phyloP scores from a whole-genome alignment of 2,888 invertebrate genomes.

The Xestia c-nigrum region DNA sequence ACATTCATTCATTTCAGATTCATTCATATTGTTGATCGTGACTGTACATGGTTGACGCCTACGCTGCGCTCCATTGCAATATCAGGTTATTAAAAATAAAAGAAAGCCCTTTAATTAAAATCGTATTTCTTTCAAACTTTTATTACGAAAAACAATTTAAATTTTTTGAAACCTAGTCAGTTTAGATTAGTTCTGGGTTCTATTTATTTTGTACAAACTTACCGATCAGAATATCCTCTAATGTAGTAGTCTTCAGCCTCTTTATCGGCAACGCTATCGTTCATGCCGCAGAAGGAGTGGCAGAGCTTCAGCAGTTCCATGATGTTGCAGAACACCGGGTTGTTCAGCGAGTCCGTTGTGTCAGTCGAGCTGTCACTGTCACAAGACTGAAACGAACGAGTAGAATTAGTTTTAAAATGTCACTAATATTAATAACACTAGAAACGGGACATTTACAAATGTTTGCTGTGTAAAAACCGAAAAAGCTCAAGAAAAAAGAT shows the following conservation, averaged over 20 bases:
- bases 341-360: conserved; percentile 79
- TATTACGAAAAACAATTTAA: background rate
- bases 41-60: no score
- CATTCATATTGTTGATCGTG: no score
- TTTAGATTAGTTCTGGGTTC: background rate
- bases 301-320: conserved; percentile 92
- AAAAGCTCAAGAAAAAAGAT: no score
- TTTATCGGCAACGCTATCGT: conserved; percentile 82
- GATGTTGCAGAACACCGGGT: conserved; percentile 89
- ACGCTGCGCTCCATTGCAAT: no score
- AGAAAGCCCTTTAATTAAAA: no score
- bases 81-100: no score
- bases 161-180: background rate
- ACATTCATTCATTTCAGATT: no score
- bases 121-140: no score
- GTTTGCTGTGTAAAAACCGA: no score
- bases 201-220: background rate
- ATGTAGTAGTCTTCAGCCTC: conserved; percentile 85
- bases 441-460: no score
- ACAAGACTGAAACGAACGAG: conserved; percentile 71
- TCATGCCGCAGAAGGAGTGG: conserved; percentile 91
- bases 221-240: conserved; percentile 86
- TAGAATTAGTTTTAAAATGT: background rate
- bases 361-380: conserved; percentile 80
- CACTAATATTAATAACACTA: no score